Conservation (phyloP, 2,888 invertebrate genomes). For the Drosophila atripex region DNA sequence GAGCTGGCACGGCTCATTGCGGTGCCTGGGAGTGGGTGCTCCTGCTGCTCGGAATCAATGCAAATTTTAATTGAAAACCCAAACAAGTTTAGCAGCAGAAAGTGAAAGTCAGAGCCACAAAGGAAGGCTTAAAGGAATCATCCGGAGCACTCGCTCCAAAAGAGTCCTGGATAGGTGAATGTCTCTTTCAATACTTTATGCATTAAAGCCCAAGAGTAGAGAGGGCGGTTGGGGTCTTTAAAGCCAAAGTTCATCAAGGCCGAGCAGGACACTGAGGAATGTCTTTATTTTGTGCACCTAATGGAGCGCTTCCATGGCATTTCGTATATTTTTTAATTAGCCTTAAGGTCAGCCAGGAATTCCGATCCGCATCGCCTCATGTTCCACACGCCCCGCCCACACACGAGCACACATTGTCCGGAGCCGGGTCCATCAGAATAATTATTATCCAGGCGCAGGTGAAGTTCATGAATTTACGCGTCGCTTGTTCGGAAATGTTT, state of each 20-base stretch:
- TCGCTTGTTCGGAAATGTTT: slow-evolving; percentile 65
- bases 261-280: neutral
- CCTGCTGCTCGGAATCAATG: slow-evolving; percentile 28
- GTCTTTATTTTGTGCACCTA: slow-evolving; percentile 3
- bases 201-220: slow-evolving; percentile 1
- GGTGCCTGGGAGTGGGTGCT: slow-evolving; percentile 6
- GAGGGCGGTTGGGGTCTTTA: neutral
- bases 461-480: slow-evolving; percentile 59
- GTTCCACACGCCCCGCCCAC: slow-evolving; percentile 21
- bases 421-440: slow-evolving; percentile 44
- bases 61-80: slow-evolving; percentile 48
- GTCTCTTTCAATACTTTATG: neutral
- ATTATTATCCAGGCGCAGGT: slow-evolving; percentile 52
- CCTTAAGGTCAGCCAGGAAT: slow-evolving; percentile 30
- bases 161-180: neutral
- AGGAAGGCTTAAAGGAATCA: neutral
- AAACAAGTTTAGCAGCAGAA: slow-evolving; percentile 24
- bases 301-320: slow-evolving; percentile 3
- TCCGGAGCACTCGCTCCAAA: neutral
- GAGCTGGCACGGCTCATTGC: neutral
- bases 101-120: slow-evolving; percentile 5
- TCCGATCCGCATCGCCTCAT: slow-evolving; percentile 29
- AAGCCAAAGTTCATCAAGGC: slow-evolving; percentile 20
- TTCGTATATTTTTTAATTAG: slow-evolving; percentile 35
- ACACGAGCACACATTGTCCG: slow-evolving; percentile 9